Evolutionary conservation across 2,797 vertebrate species (phyloP).

Genomic region (Kryptolebias ocellatus): DNA sequence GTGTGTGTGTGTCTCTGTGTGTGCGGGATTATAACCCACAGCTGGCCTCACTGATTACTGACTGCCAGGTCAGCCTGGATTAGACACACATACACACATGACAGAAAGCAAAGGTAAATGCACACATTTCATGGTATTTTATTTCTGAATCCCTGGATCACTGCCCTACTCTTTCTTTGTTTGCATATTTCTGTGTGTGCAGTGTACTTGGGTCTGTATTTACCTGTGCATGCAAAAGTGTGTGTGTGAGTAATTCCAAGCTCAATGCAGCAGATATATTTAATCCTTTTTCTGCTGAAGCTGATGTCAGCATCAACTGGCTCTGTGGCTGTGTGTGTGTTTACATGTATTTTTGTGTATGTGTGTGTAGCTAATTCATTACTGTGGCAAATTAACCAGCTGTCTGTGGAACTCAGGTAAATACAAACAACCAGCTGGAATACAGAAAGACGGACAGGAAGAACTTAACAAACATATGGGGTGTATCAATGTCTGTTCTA

Average conservation of each 20-base stretch:
- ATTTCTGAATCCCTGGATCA: conserved; percentile 37
- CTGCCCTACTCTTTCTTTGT: conserved; percentile 53
- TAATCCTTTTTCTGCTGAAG: conserved; percentile 61
- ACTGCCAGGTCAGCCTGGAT: conserved; percentile 67
- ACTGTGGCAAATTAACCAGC: conserved; percentile 64
- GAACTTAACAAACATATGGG: neutral
- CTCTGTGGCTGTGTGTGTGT: conserved; percentile 25
- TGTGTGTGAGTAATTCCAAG: conserved; percentile 57
- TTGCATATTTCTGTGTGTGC: conserved; percentile 23
- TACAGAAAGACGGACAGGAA: conserved; percentile 3
- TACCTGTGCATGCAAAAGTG: conserved; percentile 14
- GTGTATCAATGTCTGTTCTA: neutral
- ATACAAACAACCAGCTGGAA: conserved; percentile 47
- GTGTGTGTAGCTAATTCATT: conserved; percentile 58
- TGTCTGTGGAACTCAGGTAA: conserved; percentile 55
- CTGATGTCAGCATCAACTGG: conserved; percentile 72
- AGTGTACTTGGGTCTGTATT: neutral
- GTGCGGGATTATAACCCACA: conserved; percentile 60
- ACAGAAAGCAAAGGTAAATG: conserved; percentile 37
- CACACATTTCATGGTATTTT: conserved; percentile 48
- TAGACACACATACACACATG: conserved; percentile 36
- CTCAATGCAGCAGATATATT: conserved; percentile 72
- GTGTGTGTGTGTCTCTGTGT: conserved; percentile 14
- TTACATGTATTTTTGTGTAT: conserved; percentile 4
- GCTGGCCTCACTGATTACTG: conserved; percentile 68